Conservation (phyloP, 2,888 invertebrate species). For the Volucella inanis region DNA sequence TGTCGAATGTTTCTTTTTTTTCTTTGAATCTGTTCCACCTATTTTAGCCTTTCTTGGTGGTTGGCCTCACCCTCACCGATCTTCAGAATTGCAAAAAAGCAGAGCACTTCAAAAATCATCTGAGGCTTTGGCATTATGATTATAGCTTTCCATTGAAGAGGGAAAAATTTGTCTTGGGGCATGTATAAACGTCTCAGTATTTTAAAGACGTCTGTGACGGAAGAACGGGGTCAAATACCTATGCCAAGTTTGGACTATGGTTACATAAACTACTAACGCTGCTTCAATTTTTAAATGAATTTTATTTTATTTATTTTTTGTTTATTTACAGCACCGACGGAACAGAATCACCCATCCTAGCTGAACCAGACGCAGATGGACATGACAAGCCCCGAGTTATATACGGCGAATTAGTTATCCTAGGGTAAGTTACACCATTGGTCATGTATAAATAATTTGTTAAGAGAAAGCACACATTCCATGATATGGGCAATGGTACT, state of each 20-base stretch:
- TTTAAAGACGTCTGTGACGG: constrained; percentile 61
- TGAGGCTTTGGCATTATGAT: constrained; percentile 26
- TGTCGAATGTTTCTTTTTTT: constrained; percentile 66
- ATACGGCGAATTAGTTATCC: constrained; percentile 96
- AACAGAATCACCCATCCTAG: constrained; percentile 90
- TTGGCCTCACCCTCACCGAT: constrained; percentile 12
- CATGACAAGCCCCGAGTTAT: constrained; percentile 93
- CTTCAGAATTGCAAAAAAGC: constrained; percentile 51
- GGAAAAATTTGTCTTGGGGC: constrained; percentile 6
- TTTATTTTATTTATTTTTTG: constrained; percentile 51
- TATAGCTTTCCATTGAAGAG: constrained; percentile 38
- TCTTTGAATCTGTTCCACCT: constrained; percentile 48
- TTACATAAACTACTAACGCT: constrained; percentile 41
- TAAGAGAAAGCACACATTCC: not conserved
- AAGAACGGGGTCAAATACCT: constrained; percentile 65
- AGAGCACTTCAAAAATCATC: constrained; percentile 23
- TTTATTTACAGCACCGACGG: constrained; percentile 85
- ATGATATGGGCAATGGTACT: too few species aligned
- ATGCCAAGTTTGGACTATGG: constrained; percentile 52
- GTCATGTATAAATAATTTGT: not conserved
- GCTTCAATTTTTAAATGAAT: constrained; percentile 42
- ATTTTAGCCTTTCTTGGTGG: constrained; percentile 6
- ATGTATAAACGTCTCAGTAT: constrained; percentile 41
- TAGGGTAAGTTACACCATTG: constrained; percentile 88
- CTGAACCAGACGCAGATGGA: constrained; percentile 89